Percentiles rank a stretch among this genome's conserved stretches.
phyloP scores from a whole-genome alignment of 2,113 vertebrate genomes.

The Sus scrofa region DNA sequence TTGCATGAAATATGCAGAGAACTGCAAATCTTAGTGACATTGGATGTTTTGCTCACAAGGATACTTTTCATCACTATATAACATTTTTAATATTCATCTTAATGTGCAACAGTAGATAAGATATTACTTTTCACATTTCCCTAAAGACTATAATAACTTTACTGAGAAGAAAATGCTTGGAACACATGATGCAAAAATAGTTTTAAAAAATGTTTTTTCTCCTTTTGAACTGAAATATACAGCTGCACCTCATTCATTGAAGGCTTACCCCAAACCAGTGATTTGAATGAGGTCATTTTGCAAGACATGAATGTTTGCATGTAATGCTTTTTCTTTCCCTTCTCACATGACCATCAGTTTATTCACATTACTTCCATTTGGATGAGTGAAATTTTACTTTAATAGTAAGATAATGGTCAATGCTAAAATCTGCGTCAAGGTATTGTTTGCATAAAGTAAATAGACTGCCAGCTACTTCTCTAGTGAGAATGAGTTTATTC shows the following conservation, averaged over 20 bases:
- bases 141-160: conserved; percentile 45
- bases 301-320: conserved; percentile 21
- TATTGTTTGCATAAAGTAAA: background rate
- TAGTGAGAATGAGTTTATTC: background rate
- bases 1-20: conserved; percentile 73
- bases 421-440: background rate
- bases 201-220: background rate
- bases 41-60: conserved; percentile 68
- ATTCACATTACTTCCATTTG: conserved; percentile 57
- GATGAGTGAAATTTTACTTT: background rate
- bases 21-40: conserved; percentile 62
- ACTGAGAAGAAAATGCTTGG: conserved; percentile 25
- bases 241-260: background rate
- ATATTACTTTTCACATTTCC: conserved; percentile 50
- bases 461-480: background rate
- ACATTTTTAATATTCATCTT: background rate
- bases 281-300: conserved; percentile 27
- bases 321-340: conserved; percentile 5
- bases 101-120: conserved; percentile 36
- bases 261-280: background rate
- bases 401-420: background rate
- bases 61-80: conserved; percentile 56
- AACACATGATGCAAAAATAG: background rate
- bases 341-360: background rate
- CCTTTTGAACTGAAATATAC: conserved; percentile 48